Percentiles rank a stretch among this genome's conserved stretches.
phyloP scores from a whole-genome alignment of 2,888 invertebrate species.

The Trichogramma dendrolimi region DNA sequence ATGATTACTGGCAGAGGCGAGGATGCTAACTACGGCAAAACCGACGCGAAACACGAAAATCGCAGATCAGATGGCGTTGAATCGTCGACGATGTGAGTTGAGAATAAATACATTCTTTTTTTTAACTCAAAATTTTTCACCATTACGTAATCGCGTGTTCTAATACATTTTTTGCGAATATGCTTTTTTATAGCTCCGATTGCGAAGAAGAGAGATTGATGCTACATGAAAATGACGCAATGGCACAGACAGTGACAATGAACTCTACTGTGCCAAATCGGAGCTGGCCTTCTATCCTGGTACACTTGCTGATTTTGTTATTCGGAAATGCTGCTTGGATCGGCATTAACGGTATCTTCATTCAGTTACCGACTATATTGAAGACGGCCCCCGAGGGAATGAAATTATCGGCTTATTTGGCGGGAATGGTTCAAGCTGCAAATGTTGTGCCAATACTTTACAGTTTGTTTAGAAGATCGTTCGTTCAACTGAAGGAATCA shows the following conservation, averaged over 20 bases:
- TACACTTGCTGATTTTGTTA: slow-evolving; percentile 68
- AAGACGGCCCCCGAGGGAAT: slow-evolving; percentile 76
- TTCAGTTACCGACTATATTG: slow-evolving; percentile 79
- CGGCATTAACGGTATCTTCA: slow-evolving; percentile 79
- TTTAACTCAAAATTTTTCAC: neutral
- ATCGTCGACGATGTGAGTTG: no score
- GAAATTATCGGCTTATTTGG: slow-evolving; percentile 77
- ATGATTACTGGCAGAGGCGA: no score
- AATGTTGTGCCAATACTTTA: slow-evolving; percentile 74
- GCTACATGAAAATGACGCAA: slow-evolving; percentile 2
- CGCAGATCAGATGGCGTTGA: no score
- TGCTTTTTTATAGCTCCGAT: slow-evolving; percentile 3
- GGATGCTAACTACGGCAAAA: no score
- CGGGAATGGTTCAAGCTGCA: slow-evolving; percentile 72
- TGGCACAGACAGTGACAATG: neutral
- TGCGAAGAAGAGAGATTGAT: slow-evolving; percentile 10
- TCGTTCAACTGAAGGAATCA: slow-evolving; percentile 54
- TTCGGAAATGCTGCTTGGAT: slow-evolving; percentile 83
- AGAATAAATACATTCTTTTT: neutral
- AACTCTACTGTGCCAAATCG: neutral
- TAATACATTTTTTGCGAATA: neutral
- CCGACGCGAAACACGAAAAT: no score
- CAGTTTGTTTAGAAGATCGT: slow-evolving; percentile 55
- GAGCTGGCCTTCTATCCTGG: slow-evolving; percentile 38
- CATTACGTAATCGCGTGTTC: neutral